These are phyloP conservation scores for Lineus longissimus DNA, from an alignment of 1,140 invertebrate species.

Conservation along the genomic window DNA sequence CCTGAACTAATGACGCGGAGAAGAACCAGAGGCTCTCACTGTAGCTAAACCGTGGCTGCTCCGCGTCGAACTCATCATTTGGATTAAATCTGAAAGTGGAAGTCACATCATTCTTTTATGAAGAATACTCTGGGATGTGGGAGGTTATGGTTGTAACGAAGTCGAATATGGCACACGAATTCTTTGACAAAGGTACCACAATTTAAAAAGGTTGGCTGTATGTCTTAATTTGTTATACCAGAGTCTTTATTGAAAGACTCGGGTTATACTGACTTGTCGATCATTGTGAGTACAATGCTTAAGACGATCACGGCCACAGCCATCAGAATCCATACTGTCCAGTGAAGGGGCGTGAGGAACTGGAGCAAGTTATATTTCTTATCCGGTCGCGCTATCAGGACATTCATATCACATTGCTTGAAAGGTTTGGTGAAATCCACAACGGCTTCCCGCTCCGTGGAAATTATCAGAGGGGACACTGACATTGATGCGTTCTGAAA, in stretches of 20 bases:
- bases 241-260: too few relatives aligned
- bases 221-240: too few relatives aligned
- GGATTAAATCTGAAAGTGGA: constrained; percentile 84
- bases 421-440: constrained; percentile 35
- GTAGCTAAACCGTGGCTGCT: constrained; percentile 33
- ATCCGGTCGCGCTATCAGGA: constrained; percentile 88
- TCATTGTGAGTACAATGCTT: neutral
- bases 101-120: too few relatives aligned
- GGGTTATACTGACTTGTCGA: constrained; percentile 47
- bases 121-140: too few relatives aligned
- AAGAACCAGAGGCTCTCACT: constrained; percentile 52
- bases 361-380: constrained; percentile 87
- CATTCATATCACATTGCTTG: constrained; percentile 29
- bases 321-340: constrained; percentile 95
- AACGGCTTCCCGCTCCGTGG: constrained; percentile 21
- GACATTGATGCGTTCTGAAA: constrained; percentile 29
- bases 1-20: constrained; percentile 47
- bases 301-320: constrained; percentile 54
- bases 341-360: constrained; percentile 89
- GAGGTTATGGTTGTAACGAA: too few relatives aligned
- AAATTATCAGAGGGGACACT: constrained; percentile 29
- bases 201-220: too few relatives aligned
- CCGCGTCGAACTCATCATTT: constrained; percentile 72
- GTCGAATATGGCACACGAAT: too few relatives aligned
- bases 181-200: too few relatives aligned